Percentiles rank a stretch among this genome's conserved stretches.
Conservation (phyloP, 2,888 invertebrate genomes). For the Eilema sororculum region DNA sequence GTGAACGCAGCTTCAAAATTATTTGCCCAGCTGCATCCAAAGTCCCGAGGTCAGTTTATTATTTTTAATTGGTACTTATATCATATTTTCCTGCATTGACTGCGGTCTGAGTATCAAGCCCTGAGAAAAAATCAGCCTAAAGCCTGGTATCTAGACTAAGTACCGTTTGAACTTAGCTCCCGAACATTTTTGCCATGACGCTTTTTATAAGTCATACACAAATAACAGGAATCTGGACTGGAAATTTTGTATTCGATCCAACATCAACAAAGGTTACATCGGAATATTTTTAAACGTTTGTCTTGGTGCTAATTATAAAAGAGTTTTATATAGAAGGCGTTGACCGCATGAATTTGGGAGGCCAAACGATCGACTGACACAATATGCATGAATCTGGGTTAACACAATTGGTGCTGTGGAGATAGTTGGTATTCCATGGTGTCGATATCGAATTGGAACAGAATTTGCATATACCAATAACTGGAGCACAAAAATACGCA, state of each 20-base stretch:
- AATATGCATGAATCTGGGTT: background rate
- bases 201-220: background rate
- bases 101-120: no score
- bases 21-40: no score
- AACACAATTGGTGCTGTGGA: constrained; percentile 4
- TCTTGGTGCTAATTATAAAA: constrained; percentile 17
- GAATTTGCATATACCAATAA: background rate
- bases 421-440: constrained; percentile 1
- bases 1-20: no score
- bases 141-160: no score
- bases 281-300: constrained; percentile 17
- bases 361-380: constrained; percentile 2
- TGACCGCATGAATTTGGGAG: constrained; percentile 13
- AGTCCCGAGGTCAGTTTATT: no score
- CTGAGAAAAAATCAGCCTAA: no score
- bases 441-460: background rate
- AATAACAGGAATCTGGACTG: constrained; percentile 9
- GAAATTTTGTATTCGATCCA: constrained; percentile 17
- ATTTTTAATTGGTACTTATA: no score
- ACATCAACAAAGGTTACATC: constrained; percentile 11
- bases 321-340: constrained; percentile 16
- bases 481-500: background rate
- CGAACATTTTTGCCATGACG: background rate
- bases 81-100: no score
- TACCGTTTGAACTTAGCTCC: background rate